Conservation (phyloP, 1,140 invertebrate species). For the Anthonomus grandis region DNA sequence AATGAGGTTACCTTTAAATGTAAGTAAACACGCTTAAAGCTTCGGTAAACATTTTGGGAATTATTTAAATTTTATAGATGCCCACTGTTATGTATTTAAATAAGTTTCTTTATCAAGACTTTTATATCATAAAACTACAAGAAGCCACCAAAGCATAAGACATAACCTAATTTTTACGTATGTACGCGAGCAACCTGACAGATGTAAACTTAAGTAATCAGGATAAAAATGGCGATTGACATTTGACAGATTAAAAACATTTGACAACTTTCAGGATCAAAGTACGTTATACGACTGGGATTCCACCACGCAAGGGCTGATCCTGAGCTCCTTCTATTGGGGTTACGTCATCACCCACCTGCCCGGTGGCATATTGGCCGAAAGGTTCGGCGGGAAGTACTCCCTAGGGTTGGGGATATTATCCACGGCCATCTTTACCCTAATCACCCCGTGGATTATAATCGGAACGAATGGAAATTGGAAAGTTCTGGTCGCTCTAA, state of each 20-base stretch:
- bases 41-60: background rate
- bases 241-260: no score
- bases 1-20: no score
- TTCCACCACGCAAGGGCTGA: conserved; percentile 63
- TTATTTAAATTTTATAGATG: background rate
- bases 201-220: no score
- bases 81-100: no score
- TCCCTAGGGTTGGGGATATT: conserved; percentile 71
- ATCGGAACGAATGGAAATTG: conserved; percentile 55
- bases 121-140: no score
- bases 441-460: conserved; percentile 65
- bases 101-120: no score
- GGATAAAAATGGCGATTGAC: no score
- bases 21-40: no score
- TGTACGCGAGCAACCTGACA: no score
- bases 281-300: conserved; percentile 59
- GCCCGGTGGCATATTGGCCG: conserved; percentile 71
- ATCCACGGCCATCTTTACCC: conserved; percentile 70
- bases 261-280: conserved; percentile 32
- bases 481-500: conserved; percentile 57
- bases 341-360: conserved; percentile 72
- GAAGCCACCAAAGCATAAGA: no score
- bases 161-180: no score
- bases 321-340: conserved; percentile 66
- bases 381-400: conserved; percentile 73